These are phyloP conservation scores for Electrophaes corylata DNA, from an alignment of 2,888 invertebrate genomes.

Conservation along the genomic window DNA sequence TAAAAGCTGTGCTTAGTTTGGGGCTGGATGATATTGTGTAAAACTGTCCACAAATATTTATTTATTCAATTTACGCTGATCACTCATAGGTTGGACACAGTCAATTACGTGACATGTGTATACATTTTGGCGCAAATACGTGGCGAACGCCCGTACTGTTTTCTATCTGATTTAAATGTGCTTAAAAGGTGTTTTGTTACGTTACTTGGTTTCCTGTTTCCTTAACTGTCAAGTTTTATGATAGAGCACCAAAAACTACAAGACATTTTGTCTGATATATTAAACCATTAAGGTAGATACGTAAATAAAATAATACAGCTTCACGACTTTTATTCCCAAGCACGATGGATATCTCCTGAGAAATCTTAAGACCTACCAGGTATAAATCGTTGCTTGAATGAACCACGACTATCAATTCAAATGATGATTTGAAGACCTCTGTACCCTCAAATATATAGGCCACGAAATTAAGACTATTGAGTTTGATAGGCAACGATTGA, in stretches of 20 bases:
- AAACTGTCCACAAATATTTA: no score
- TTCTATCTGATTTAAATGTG: conserved; percentile 38
- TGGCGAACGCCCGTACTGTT: conserved; percentile 23
- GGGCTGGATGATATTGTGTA: no score
- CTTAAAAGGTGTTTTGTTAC: conserved; percentile 30
- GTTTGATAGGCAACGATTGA: conserved; percentile 24
- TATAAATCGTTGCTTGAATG: no score
- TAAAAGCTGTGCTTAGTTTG: no score
- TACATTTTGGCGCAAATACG: conserved; percentile 22
- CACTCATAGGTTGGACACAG: conserved; percentile 10
- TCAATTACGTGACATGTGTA: conserved; percentile 38
- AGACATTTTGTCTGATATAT: no score
- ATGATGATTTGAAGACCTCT: conserved; percentile 3
- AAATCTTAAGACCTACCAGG: no score
- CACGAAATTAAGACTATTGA: conserved; percentile 25
- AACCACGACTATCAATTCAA: no score
- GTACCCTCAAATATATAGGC: conserved; percentile 10
- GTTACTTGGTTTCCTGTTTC: conserved; percentile 7
- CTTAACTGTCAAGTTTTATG: neutral
- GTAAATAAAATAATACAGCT: no score
- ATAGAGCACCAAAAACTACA: neutral
- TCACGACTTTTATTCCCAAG: no score
- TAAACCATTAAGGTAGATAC: no score
- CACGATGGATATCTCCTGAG: no score
- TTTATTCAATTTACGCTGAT: neutral